Percentiles rank a stretch among this genome's conserved stretches.
phyloP scores from a whole-genome alignment of 2,888 invertebrate species.

The Phytoseiulus persimilis region DNA sequence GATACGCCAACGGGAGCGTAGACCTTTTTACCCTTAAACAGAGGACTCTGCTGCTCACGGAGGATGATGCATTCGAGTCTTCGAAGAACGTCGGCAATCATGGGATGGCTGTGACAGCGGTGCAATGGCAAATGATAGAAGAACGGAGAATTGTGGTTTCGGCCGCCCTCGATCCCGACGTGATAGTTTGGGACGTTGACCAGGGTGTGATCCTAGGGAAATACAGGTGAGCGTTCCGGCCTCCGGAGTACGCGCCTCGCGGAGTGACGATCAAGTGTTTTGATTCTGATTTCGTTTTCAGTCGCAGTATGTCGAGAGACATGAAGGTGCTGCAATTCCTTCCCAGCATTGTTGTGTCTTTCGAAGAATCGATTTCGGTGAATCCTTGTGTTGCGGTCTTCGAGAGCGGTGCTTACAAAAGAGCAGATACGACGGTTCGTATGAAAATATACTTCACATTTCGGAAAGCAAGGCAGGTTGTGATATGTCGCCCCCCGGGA shows the following conservation, averaged over 20 bases:
- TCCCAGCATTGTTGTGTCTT: background rate
- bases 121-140: slow-evolving; percentile 23
- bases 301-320: slow-evolving; percentile 8
- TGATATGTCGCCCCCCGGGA: no score
- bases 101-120: slow-evolving; percentile 8
- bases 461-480: no score
- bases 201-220: background rate
- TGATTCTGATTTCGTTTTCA: background rate
- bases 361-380: slow-evolving; percentile 8
- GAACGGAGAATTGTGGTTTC: slow-evolving; percentile 18
- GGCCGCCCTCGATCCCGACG: slow-evolving; percentile 8
- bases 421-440: slow-evolving; percentile 20
- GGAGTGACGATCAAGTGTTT: no score
- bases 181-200: slow-evolving; percentile 13
- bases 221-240: background rate
- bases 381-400: background rate
- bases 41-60: slow-evolving; percentile 19
- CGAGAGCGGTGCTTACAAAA: slow-evolving; percentile 25
- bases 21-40: slow-evolving; percentile 17
- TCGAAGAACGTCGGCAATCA: slow-evolving; percentile 18
- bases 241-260: background rate
- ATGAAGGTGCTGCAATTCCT: slow-evolving; percentile 19
- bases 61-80: slow-evolving; percentile 16
- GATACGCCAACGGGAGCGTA: slow-evolving; percentile 24
- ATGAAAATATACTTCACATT: no score